phyloP scores from a whole-genome alignment of 2,113 vertebrate species.

The Embiotoca jacksoni region DNA sequence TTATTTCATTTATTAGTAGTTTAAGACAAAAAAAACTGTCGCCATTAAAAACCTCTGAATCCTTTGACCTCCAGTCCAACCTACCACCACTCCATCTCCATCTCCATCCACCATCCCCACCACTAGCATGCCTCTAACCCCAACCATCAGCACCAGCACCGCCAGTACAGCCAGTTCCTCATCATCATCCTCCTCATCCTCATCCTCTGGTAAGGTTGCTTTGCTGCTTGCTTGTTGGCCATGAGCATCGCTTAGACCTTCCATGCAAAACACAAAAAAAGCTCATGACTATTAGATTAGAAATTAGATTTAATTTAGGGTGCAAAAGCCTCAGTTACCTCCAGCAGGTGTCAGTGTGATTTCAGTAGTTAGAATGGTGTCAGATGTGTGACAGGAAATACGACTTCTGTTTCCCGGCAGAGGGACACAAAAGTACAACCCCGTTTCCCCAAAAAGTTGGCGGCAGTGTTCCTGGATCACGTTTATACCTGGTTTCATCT shows the following conservation, averaged over 20 bases:
- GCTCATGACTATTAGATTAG: background rate
- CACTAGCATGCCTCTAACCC: constrained; percentile 71
- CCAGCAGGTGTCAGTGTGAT: too few species aligned
- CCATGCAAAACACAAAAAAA: background rate
- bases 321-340: too few species aligned
- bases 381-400: too few species aligned
- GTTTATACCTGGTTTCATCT: too few species aligned
- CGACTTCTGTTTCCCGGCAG: too few species aligned
- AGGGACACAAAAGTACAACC: too few species aligned
- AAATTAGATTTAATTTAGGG: background rate
- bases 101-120: constrained; percentile 48
- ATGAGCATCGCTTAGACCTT: background rate
- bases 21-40: too few species aligned
- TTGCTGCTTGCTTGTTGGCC: constrained; percentile 19
- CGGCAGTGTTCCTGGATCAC: too few species aligned
- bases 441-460: too few species aligned
- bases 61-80: constrained; percentile 65
- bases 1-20: too few species aligned
- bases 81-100: constrained; percentile 59
- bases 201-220: constrained; percentile 68
- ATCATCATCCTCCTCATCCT: constrained; percentile 17
- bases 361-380: too few species aligned
- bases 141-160: constrained; percentile 33
- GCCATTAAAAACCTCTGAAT: background rate
- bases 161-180: constrained; percentile 34